A percentile compares a stretch with the other conserved stretches of the same genome.
Conservation (phyloP, 1,140 invertebrate genomes). For the Cyclargus thomasi region DNA sequence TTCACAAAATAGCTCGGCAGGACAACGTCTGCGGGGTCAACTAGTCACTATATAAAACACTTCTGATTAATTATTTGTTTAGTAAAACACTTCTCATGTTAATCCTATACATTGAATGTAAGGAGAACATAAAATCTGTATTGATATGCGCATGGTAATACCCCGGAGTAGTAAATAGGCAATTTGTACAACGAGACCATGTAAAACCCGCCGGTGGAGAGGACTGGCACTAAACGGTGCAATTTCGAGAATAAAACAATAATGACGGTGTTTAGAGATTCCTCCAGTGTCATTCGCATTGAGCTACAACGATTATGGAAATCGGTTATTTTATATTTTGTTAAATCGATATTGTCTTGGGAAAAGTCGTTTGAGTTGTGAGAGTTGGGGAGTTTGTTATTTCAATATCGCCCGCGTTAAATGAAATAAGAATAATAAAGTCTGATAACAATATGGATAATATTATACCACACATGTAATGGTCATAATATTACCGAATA, state of each 20-base stretch:
- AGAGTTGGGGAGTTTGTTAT: not conserved
- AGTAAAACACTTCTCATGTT: too few relatives aligned
- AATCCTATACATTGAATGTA: constrained; percentile 42
- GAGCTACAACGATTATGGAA: constrained; percentile 8
- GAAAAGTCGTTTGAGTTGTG: too few relatives aligned
- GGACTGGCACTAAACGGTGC: constrained; percentile 43
- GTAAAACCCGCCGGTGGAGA: constrained; percentile 51
- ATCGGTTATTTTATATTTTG: not conserved
- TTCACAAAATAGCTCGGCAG: too few relatives aligned
- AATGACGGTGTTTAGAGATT: constrained; percentile 47
- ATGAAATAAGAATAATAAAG: too few relatives aligned
- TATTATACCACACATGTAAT: too few relatives aligned
- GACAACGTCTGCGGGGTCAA: too few relatives aligned
- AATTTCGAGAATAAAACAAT: constrained; percentile 65
- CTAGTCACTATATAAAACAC: too few relatives aligned
- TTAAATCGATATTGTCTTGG: not conserved
- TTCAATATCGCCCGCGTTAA: not conserved
- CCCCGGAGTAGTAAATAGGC: constrained; percentile 6
- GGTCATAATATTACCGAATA: too few relatives aligned
- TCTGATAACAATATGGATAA: too few relatives aligned
- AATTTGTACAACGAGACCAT: constrained; percentile 45
- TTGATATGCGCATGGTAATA: constrained; percentile 30
- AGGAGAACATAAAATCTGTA: constrained; percentile 29
- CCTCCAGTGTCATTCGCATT: constrained; percentile 10
- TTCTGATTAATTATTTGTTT: too few relatives aligned